These are phyloP conservation scores for Salvelinus fontinalis DNA, from an alignment of 2,113 vertebrate species.

Conservation along the genomic window DNA sequence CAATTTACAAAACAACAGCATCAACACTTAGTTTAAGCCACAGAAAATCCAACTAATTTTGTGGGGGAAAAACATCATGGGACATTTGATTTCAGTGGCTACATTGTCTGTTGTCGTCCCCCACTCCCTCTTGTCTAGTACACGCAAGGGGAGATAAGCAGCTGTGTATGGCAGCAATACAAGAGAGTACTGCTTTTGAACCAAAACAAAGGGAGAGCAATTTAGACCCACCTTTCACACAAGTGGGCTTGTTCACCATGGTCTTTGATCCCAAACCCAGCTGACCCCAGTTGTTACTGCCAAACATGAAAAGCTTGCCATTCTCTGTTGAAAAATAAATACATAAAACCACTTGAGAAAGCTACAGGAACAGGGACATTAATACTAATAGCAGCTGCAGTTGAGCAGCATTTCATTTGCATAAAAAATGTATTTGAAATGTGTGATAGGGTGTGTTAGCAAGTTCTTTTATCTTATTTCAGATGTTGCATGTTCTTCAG, in stretches of 20 bases:
- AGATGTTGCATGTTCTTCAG: too few species aligned
- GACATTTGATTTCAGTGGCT: not conserved
- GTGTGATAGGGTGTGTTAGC: too few species aligned
- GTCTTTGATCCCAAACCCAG: constrained; percentile 88
- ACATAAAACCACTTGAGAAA: not conserved
- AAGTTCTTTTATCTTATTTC: too few species aligned
- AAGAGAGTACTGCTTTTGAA: not conserved
- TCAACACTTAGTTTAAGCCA: not conserved
- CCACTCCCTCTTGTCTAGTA: not conserved
- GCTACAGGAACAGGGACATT: not conserved
- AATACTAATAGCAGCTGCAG: not conserved
- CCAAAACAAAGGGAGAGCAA: not conserved
- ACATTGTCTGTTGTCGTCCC: not conserved
- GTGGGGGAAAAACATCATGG: not conserved
- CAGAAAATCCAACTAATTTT: not conserved
- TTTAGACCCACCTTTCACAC: constrained; percentile 87
- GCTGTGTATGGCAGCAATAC: constrained; percentile 37
- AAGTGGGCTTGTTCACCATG: constrained; percentile 85
- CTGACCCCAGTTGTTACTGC: constrained; percentile 97
- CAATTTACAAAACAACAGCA: not conserved
- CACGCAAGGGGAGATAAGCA: constrained; percentile 7
- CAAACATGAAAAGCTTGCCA: constrained; percentile 93
- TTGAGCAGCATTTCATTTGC: not conserved
- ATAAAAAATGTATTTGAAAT: too few species aligned
- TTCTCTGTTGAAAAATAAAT: constrained; percentile 77